Evolutionary conservation across 2,888 invertebrate species (phyloP).

Genomic region (Sarcophaga subvicina): DNA sequence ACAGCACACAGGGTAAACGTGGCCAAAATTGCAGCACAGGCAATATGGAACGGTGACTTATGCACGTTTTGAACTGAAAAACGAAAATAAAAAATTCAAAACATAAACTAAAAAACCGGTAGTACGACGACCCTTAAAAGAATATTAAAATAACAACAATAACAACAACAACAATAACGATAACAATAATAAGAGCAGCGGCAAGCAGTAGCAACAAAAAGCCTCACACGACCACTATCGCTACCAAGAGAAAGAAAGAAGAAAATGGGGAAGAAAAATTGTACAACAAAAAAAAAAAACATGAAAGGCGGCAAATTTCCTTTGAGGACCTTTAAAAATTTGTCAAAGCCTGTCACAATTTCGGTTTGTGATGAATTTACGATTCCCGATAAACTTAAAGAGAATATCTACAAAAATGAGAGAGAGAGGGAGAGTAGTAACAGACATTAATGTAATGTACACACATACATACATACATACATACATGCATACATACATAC

Average conservation of each 20-base stretch:
- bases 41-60: neutral
- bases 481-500: neutral
- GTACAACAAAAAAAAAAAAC: constrained; percentile 15
- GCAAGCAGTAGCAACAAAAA: constrained; percentile 29
- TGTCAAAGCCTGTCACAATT: constrained; percentile 75
- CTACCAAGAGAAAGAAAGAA: constrained; percentile 17
- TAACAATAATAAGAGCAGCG: constrained; percentile 42
- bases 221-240: neutral
- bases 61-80: constrained; percentile 29
- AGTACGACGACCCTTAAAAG: constrained; percentile 62
- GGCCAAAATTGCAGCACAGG: neutral
- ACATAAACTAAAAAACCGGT: constrained; percentile 57
- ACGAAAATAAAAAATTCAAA: constrained; percentile 41
- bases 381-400: constrained; percentile 63
- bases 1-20: neutral
- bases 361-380: constrained; percentile 71
- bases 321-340: constrained; percentile 73
- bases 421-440: neutral
- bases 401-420: constrained; percentile 16
- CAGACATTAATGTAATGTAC: neutral
- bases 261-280: constrained; percentile 30
- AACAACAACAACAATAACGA: constrained; percentile 18
- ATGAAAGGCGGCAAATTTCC: constrained; percentile 68
- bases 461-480: neutral
- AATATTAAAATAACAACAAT: constrained; percentile 43